Percentiles rank a stretch among this genome's conserved stretches.
phyloP scores from a whole-genome alignment of 2,888 invertebrate genomes.

The Agonopterix heracliana region DNA sequence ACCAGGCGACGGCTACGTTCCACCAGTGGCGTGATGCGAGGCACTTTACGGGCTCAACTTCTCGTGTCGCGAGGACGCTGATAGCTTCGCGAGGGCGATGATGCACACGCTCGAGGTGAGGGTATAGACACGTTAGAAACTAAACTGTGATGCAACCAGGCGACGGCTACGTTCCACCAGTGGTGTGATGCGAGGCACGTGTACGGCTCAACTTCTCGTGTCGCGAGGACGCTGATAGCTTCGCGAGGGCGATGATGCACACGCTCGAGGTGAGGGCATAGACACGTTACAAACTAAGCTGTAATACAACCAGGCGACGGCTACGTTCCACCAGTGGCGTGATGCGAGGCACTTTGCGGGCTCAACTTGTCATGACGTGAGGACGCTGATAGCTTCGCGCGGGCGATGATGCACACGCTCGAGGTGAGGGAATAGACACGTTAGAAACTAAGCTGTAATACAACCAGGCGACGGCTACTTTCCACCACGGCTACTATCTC shows the following conservation, averaged over 20 bases:
- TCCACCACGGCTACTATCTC: too few relatives aligned
- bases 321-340: constrained; percentile 99
- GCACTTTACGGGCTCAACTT: constrained; percentile 97
- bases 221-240: constrained; percentile 96
- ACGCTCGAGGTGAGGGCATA: constrained; percentile 85
- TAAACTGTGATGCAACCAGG: constrained; percentile 99
- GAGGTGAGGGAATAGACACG: constrained; percentile 77
- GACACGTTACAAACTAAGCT: neutral
- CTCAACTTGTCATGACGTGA: constrained; percentile 98
- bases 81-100: constrained; percentile 97
- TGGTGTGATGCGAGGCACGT: constrained; percentile 98
- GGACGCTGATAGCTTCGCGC: constrained; percentile 96
- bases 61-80: constrained; percentile 97
- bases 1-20: constrained; percentile 98
- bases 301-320: constrained; percentile 99
- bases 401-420: constrained; percentile 96
- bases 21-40: constrained; percentile 99
- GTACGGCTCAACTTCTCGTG: constrained; percentile 97
- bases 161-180: constrained; percentile 98
- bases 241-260: constrained; percentile 96
- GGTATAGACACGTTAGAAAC: neutral
- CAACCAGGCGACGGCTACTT: constrained; percentile 98
- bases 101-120: constrained; percentile 93
- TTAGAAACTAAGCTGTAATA: constrained; percentile 82
- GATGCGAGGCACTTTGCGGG: constrained; percentile 97